A percentile compares a stretch with the other conserved stretches of the same genome.
Evolutionary conservation across 2,888 invertebrate species (phyloP).

Genomic region (Coleophora flavipennella): DNA sequence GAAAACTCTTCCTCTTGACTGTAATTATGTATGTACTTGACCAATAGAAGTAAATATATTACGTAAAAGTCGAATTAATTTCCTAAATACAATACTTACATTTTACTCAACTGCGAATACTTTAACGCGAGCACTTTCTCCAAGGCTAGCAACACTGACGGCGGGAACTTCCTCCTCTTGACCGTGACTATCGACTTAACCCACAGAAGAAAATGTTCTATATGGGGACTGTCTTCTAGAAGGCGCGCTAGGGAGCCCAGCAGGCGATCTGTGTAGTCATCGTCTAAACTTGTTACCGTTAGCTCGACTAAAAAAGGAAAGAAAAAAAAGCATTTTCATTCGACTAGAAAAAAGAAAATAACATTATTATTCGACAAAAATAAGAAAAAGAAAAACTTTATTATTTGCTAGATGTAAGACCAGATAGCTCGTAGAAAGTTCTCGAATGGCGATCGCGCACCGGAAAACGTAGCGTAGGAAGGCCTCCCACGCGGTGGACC

Average conservation of each 20-base stretch:
- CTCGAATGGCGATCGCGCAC: no score
- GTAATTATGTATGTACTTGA: no score
- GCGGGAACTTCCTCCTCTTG: conserved; percentile 76
- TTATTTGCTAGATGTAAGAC: no score
- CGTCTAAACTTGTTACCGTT: conserved; percentile 78
- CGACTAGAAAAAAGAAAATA: no score
- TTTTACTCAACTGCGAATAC: conserved; percentile 85
- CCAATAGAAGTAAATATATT: no score
- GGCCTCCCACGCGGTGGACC: no score
- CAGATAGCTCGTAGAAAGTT: no score
- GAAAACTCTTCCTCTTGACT: conserved; percentile 57
- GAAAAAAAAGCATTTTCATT: no score
- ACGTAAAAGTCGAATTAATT: no score
- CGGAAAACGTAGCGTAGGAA: no score
- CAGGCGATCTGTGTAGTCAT: conserved; percentile 82
- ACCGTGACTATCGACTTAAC: conserved; percentile 76
- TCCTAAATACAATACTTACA: conserved; percentile 73
- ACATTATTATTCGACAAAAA: no score
- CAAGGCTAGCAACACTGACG: conserved; percentile 78
- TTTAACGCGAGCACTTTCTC: conserved; percentile 86
- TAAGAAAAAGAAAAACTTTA: no score
- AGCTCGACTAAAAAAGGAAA: conserved; percentile 78
- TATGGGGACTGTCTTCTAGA: conserved; percentile 83
- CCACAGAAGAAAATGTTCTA: conserved; percentile 93
- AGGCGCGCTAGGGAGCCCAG: conserved; percentile 80